phyloP scores from a whole-genome alignment of 2,888 invertebrate species.

The Limnephilus rhombicus region DNA sequence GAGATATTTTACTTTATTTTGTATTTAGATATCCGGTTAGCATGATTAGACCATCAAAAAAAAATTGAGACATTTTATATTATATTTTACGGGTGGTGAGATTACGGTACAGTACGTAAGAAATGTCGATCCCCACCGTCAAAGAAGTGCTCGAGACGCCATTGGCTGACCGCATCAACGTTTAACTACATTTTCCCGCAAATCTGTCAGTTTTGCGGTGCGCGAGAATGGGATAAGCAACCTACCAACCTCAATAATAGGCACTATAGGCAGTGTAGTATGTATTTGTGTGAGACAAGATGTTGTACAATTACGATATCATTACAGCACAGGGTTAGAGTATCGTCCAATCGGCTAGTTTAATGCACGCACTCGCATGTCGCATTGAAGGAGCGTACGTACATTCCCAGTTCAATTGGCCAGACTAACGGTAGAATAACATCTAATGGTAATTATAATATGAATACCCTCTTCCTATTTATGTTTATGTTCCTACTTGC shows the following conservation, averaged over 20 bases:
- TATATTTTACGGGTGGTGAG: too few relatives aligned
- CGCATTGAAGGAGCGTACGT: background rate
- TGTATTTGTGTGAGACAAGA: background rate
- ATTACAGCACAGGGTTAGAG: conserved; percentile 6
- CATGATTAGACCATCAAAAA: too few relatives aligned
- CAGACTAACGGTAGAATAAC: conserved; percentile 2
- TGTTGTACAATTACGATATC: background rate
- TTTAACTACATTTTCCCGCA: background rate
- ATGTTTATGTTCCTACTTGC: background rate
- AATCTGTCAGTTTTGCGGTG: background rate
- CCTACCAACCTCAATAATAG: background rate
- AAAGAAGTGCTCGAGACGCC: too few relatives aligned
- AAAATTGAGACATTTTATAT: too few relatives aligned
- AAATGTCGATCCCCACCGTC: too few relatives aligned
- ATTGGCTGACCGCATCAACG: background rate
- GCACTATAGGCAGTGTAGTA: too few relatives aligned
- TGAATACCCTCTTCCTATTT: conserved; percentile 28
- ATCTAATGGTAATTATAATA: too few relatives aligned
- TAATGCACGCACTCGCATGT: conserved; percentile 5
- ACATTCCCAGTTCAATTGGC: background rate
- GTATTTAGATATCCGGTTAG: too few relatives aligned
- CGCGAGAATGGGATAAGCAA: background rate
- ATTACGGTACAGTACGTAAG: too few relatives aligned
- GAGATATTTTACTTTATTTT: too few relatives aligned
- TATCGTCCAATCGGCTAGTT: conserved; percentile 13